phyloP scores from a whole-genome alignment of 2,888 invertebrate genomes.

The Chymomyza caudatula region DNA sequence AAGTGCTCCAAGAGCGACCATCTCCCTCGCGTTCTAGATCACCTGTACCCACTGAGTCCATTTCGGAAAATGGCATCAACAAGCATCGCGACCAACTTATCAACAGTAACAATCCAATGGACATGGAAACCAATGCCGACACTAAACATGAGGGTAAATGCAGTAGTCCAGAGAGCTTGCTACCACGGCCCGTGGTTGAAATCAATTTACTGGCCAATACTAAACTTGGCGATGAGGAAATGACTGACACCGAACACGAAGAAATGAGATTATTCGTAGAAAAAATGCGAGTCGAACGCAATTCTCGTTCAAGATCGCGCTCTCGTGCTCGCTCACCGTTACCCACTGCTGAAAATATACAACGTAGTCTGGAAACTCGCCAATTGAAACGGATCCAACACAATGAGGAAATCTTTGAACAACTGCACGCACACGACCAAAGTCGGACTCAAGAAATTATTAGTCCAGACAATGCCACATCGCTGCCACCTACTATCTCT shows the following conservation, averaged over 20 bases:
- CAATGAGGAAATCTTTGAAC: slow-evolving; percentile 50
- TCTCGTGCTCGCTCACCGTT: slow-evolving; percentile 53
- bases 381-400: slow-evolving; percentile 50
- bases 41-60: slow-evolving; percentile 47
- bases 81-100: slow-evolving; percentile 40
- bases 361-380: slow-evolving; percentile 51
- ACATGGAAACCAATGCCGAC: slow-evolving; percentile 27
- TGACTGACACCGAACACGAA: slow-evolving; percentile 27
- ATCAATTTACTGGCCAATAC: slow-evolving; percentile 38
- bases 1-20: slow-evolving; percentile 8
- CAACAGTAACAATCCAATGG: slow-evolving; percentile 28
- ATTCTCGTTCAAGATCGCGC: slow-evolving; percentile 33
- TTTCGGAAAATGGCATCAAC: slow-evolving; percentile 48
- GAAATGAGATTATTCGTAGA: slow-evolving; percentile 54
- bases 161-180: background rate
- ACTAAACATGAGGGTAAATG: background rate
- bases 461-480: background rate
- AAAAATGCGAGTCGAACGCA: slow-evolving; percentile 37
- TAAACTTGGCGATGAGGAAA: slow-evolving; percentile 11
- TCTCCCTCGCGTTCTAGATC: slow-evolving; percentile 51
- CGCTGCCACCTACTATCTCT: background rate
- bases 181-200: slow-evolving; percentile 51
- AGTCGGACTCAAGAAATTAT: background rate
- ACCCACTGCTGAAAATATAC: slow-evolving; percentile 60
- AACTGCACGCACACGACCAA: slow-evolving; percentile 16